These are phyloP conservation scores for Beaufortia kweichowensis DNA, from an alignment of 2,113 vertebrate genomes.

Conservation along the genomic window DNA sequence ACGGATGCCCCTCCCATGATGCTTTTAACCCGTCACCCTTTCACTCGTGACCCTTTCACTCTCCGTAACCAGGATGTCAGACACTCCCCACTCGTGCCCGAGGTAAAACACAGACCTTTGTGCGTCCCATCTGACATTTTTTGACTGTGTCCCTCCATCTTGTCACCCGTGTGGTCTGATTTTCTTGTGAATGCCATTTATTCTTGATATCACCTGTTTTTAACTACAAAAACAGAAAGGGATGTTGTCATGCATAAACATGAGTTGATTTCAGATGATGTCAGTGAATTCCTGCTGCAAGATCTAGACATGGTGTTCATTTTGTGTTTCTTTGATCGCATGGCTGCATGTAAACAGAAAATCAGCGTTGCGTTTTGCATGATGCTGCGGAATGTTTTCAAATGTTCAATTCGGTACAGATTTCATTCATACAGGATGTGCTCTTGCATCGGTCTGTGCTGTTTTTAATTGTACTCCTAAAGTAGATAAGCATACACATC, in stretches of 20 bases:
- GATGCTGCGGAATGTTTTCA: constrained; percentile 19
- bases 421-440: not conserved
- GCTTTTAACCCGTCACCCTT: constrained; percentile 31
- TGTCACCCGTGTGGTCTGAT: constrained; percentile 15
- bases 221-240: not conserved
- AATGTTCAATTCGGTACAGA: not conserved
- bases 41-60: constrained; percentile 38
- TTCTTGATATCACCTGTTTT: not conserved
- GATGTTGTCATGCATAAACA: constrained; percentile 11
- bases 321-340: constrained; percentile 16
- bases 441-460: not conserved
- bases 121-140: constrained; percentile 21
- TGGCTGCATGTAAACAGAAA: constrained; percentile 40
- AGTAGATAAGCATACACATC: no score
- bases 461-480: not conserved
- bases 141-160: constrained; percentile 25
- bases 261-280: not conserved
- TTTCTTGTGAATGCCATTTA: not conserved
- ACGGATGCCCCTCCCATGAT: constrained; percentile 28
- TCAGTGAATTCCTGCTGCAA: not conserved
- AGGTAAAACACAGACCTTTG: constrained; percentile 53
- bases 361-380: constrained; percentile 17
- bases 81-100: constrained; percentile 57
- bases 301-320: not conserved
- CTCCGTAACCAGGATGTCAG: constrained; percentile 61